Evolutionary conservation across 53 echinoderm and acorn worm genomes (phyloP), one percentile per base, ranked within the genome.

Genomic region (Apostichopus leukothele): DNA sequence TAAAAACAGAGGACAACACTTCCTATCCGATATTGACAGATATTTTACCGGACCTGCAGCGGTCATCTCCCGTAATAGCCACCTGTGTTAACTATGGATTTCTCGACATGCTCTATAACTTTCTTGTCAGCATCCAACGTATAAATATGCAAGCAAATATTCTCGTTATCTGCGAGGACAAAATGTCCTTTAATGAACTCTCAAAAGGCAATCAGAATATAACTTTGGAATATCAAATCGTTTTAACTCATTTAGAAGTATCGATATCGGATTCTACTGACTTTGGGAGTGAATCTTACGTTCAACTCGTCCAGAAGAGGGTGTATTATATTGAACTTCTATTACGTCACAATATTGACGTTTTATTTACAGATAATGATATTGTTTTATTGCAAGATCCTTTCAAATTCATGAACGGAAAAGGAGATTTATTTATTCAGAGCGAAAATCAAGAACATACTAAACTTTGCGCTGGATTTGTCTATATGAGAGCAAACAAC

Each of bases 251-350:
- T 71, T 71, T 71, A 19, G 18, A 19, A 71, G 71, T 16, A 71
- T 71, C 71, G 71, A 19, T 4, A n/a, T 16, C n/a, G 71, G 4
- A 5, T 71, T 1, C 18, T 71, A 16, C n/a, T 6, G 20, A n/a
- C 6, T 18, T 16, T 18, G 71, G 71, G 71, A n/a, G n/a, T n/a
- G 5, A 71, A 18, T 6, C 20, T 16, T 71, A 71, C 6, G 6
- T 18, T n/a, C 18, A 18, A 3, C 71, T 71, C 1, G 6, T 71
- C 3, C 71, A 71, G 18, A 71, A 71, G 18, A 71, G 71, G 20
- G 71, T 71, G n/a, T 71, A 14, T 71, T 71, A 71, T 18, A 71
- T 71, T 19, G n/a, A 71, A 71, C 71, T 71, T 71, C 71, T 71
- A n/a, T 71, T 71, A 18, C 14, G 18, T 16, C 13, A 71, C 18